Percentiles rank a stretch among this genome's conserved stretches.
Evolutionary conservation across 2,888 invertebrate genomes (phyloP).

Genomic region (Podotricha telesiphe): DNA sequence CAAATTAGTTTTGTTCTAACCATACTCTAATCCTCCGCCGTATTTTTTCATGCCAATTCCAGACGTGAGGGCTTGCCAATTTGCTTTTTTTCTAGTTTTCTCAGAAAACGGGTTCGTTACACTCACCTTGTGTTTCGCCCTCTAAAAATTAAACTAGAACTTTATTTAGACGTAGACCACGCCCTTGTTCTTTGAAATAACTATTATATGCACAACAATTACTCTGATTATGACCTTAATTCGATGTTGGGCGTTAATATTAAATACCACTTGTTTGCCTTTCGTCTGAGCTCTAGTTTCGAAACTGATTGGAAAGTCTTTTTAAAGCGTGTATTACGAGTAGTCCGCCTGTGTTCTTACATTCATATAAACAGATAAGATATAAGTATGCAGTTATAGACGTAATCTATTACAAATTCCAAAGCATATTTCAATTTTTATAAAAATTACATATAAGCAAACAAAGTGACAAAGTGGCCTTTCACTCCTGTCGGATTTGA

Average conservation of each 20-base stretch:
- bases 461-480: not conserved
- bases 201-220: slow-evolving; percentile 37
- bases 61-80: slow-evolving; percentile 69
- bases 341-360: slow-evolving; percentile 8
- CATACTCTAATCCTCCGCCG: slow-evolving; percentile 35
- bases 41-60: slow-evolving; percentile 64
- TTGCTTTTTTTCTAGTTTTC: slow-evolving; percentile 62
- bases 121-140: slow-evolving; percentile 63
- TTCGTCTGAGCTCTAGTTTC: slow-evolving; percentile 43
- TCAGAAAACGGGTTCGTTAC: slow-evolving; percentile 63
- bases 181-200: slow-evolving; percentile 29
- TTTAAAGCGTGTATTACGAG: slow-evolving; percentile 30
- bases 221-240: slow-evolving; percentile 42
- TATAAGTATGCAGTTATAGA: not conserved
- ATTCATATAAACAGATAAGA: not conserved
- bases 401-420: not conserved
- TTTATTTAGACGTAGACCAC: slow-evolving; percentile 37
- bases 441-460: too few species aligned
- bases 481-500: not conserved
- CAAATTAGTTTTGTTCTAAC: slow-evolving; percentile 35
- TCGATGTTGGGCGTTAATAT: slow-evolving; percentile 36
- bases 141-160: slow-evolving; percentile 47
- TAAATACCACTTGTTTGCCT: slow-evolving; percentile 45
- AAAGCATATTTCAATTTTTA: not conserved
- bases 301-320: slow-evolving; percentile 43